A percentile compares a stretch with the other conserved stretches of the same genome.
phyloP scores from a whole-genome alignment of 2,888 invertebrate genomes.

The Cataglyphis cursor region DNA sequence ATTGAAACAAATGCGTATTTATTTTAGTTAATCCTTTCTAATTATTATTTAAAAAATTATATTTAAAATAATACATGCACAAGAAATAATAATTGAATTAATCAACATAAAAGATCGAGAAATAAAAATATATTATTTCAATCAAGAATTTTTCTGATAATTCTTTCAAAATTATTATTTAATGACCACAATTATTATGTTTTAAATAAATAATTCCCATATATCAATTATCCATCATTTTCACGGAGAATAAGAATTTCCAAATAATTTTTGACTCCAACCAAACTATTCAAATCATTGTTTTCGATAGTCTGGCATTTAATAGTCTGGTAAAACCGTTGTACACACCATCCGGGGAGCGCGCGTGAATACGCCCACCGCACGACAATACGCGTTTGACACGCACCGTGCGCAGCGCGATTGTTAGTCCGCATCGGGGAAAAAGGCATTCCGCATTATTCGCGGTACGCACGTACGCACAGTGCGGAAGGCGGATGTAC shows the following conservation, averaged over 20 bases:
- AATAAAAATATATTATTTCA: too few species aligned
- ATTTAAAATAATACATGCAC: not conserved
- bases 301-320: not conserved
- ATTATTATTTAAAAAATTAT: too few species aligned
- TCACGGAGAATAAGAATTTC: not conserved
- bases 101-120: not conserved
- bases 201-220: not conserved
- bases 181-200: not conserved
- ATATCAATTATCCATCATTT: not conserved
- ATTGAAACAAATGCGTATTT: not conserved
- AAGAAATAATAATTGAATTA: not conserved
- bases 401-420: constrained; percentile 73
- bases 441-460: constrained; percentile 67
- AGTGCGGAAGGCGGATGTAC: constrained; percentile 56
- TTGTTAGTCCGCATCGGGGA: constrained; percentile 63
- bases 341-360: constrained; percentile 34
- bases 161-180: not conserved
- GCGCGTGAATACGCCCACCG: constrained; percentile 69
- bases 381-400: constrained; percentile 67
- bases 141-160: too few species aligned
- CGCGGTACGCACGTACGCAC: constrained; percentile 65
- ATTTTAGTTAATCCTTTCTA: not conserved
- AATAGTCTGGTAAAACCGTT: not conserved
- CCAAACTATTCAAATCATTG: not conserved
- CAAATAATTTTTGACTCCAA: not conserved